Evolutionary conservation across 37 sponge, comb jelly and placozoan genomes (phyloP), one percentile per base, ranked within the genome.

Genomic region (Lycopodina hypogea): DNA sequence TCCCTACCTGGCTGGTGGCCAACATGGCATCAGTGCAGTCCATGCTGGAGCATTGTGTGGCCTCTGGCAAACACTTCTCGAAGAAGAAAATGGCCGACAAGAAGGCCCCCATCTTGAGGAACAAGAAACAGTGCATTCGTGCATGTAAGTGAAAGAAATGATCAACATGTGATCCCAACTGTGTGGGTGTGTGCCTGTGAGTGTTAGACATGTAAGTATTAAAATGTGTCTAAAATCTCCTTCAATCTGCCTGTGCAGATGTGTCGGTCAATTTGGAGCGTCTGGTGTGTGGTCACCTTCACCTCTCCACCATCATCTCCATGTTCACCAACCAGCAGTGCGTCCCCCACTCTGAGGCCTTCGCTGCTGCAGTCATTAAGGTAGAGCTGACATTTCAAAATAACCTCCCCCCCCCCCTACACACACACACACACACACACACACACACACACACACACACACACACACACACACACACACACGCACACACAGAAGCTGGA

Each of bases 1-100:
- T 84, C n/a, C 84, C 84, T 35, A 22, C 15, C 8, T 84, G 84
- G 84, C 39, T 84, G 69, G 78, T 84, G 78, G 24, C 71, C 9
- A 48, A 78, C 45, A 84, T 84, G 84, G 50, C 26, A 52, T 38
- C 23, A 19, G 71, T 69, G 7, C 84, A 84, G 57, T 42, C 77
- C n/a, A 60, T n/a, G 42, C 32, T 11, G 21, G 71, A 57, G 24
- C 71, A 80, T 48, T 42, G 32, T 34, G 41, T 60, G 18, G 53
- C 68, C 24, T 36, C 41, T 19, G 61, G 59, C 0, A 0, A 12
- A 2, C 50, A 42, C 23, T 59, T 68, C 45, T 34, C 30, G 24
- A 81, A 81, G 71, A 80, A 80, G 74, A 81, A 81, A 59, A 63
- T 52, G 8, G 62, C 57, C 21, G 55, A 68, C 69, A 19, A 17